phyloP scores from a whole-genome alignment of 2,888 invertebrate species.

The Hesperia comma region DNA sequence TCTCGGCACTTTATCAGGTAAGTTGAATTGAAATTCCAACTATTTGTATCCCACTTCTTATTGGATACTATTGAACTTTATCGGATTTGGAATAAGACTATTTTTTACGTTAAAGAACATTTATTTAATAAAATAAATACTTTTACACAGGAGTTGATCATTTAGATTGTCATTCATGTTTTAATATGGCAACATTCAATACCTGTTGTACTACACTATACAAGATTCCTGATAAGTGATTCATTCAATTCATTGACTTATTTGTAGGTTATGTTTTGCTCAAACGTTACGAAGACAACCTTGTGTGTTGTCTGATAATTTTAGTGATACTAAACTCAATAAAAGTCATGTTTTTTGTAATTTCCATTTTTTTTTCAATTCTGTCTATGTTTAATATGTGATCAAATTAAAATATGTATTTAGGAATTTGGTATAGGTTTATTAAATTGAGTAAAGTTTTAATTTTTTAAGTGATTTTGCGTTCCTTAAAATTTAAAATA shows the following conservation, averaged over 20 bases:
- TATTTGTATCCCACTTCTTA: constrained; percentile 24
- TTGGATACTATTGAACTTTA: constrained; percentile 7
- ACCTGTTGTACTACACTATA: constrained; percentile 37
- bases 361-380: too few species aligned
- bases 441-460: too few species aligned
- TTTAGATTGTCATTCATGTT: constrained; percentile 41
- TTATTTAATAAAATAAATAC: background rate
- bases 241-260: constrained; percentile 49
- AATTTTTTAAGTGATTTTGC: too few species aligned
- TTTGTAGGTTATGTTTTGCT: constrained; percentile 44
- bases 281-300: too few species aligned
- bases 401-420: too few species aligned
- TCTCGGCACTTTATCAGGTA: constrained; percentile 78
- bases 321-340: too few species aligned
- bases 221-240: constrained; percentile 46
- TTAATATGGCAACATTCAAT: constrained; percentile 48
- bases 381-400: too few species aligned
- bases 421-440: too few species aligned
- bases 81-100: background rate
- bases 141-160: constrained; percentile 23
- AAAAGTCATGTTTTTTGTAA: too few species aligned
- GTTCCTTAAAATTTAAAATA: too few species aligned
- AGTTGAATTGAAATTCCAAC: constrained; percentile 49
- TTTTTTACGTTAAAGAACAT: background rate
- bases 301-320: too few species aligned